phyloP scores from a whole-genome alignment of 2,113 vertebrate genomes.

The Bufo bufo region DNA sequence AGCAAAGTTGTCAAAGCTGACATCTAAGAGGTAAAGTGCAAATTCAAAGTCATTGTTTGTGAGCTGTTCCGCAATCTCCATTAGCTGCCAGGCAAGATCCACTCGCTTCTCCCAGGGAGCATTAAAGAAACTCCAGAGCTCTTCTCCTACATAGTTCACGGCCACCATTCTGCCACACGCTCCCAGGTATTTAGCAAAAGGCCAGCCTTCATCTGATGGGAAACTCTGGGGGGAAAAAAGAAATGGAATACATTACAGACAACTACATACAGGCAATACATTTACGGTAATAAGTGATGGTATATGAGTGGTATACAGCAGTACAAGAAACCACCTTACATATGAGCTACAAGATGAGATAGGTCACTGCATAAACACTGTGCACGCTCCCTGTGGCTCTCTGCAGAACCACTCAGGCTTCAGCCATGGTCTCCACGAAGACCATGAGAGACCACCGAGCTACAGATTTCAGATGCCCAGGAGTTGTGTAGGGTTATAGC shows the following conservation, averaged over 20 bases:
- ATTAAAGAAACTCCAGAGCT: conserved; percentile 96
- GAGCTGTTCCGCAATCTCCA: conserved; percentile 98
- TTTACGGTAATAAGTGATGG: too few relatives aligned
- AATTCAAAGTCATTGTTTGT: conserved; percentile 99
- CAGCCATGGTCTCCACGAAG: not conserved
- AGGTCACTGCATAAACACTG: too few relatives aligned
- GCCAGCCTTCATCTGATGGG: conserved; percentile 98
- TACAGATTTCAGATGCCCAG: not conserved
- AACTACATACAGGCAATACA: not conserved
- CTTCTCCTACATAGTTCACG: conserved; percentile 96
- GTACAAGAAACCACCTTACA: too few relatives aligned
- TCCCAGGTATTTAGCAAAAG: conserved; percentile 96
- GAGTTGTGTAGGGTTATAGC: not conserved
- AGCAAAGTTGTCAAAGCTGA: conserved; percentile 98
- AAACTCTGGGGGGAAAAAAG: conserved; percentile 81
- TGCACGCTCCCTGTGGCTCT: too few relatives aligned
- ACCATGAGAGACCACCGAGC: not conserved
- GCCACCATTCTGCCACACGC: conserved; percentile 97
- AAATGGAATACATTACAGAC: not conserved
- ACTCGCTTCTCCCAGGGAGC: conserved; percentile 95
- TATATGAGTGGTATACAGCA: not conserved
- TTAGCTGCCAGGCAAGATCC: conserved; percentile 92
- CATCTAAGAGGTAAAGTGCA: conserved; percentile 97
- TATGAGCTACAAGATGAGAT: too few relatives aligned
- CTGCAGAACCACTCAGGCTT: too few relatives aligned